A percentile compares a stretch with the other conserved stretches of the same genome.
Evolutionary conservation across 2,113 vertebrate species (phyloP).

Genomic region (Cochlearius cochlearius): DNA sequence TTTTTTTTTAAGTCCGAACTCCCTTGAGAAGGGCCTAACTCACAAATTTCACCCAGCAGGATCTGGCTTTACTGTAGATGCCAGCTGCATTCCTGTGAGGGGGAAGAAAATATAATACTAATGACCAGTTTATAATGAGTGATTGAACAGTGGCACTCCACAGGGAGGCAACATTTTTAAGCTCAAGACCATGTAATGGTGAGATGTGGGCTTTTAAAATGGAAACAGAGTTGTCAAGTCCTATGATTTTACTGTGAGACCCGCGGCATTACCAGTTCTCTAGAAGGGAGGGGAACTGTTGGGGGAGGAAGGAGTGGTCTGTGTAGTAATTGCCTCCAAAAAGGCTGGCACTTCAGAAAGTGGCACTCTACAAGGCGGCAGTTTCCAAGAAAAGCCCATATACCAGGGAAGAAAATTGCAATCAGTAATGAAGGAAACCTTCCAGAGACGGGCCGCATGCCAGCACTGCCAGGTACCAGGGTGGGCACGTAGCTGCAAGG

Average conservation of each 20-base stretch:
- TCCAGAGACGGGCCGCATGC: neutral
- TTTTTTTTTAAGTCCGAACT: neutral
- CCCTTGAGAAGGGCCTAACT: neutral
- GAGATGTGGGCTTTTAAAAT: conserved; percentile 14
- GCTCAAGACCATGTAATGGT: neutral
- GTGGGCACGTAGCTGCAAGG: neutral
- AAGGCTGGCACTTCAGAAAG: neutral
- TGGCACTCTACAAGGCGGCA: neutral
- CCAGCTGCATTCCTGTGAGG: neutral
- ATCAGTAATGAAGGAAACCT: neutral
- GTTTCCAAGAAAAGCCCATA: neutral
- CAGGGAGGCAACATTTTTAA: conserved; percentile 8
- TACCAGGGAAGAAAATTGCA: neutral
- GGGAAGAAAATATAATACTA: neutral
- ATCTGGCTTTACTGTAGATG: neutral
- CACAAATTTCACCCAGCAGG: neutral
- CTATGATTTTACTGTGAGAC: neutral
- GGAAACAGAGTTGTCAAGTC: neutral
- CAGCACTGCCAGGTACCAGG: neutral
- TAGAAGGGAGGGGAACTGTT: neutral
- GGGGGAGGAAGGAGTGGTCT: conserved; percentile 1
- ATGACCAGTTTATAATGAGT: conserved; percentile 19
- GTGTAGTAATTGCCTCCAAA: neutral
- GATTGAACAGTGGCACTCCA: conserved; percentile 1
- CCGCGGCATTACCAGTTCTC: neutral